Evolutionary conservation across 2,113 vertebrate genomes (phyloP), one percentile per base, ranked within the genome.

Genomic region (Gnathonemus echidnorhynchus): DNA sequence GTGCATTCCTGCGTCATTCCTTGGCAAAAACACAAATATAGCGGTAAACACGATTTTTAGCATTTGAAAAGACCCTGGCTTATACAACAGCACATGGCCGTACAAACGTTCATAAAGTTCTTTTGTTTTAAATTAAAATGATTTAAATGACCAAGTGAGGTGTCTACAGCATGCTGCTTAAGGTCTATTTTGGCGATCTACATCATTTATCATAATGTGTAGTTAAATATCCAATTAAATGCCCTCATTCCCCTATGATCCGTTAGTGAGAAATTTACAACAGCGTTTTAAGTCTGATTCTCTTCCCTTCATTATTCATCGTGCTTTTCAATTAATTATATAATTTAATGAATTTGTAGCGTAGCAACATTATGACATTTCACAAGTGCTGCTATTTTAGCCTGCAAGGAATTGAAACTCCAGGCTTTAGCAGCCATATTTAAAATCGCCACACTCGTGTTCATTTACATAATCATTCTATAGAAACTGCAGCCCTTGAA

Each of bases 161-260:
- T 13, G 27, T 13, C 62, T 31, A 11, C 3, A 11, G 10, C 10
- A 31, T 31, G 62, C 74, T 42, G 74, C 31, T 42, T 42, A 80
- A 17, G 15, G 35, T 27, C 35, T 80, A n/a, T 31, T 27, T 70
- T 70, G 1, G 27, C 4, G 15, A 17, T 77, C 10, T 39, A 17
- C 35, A 77, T 35, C 35, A 77, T 77, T 77, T 35, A 17, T 39
- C 11, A 80, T 5, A 80, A 80, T 42, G 35, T 80, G 74, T 19
- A 80, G 42, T 80, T 80, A 80, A 80, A 80, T 80, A 42, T 80
- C 74, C 74, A 80, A 42, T 80, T 80, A 80, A 80, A 70, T 70
- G 62, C 62, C 9, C 9, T 15, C 74, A 80, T 80, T 42, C 74
- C 10, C n/a, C n/a, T 80, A 42, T 19, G 74, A 80, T 39, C 31